These are phyloP conservation scores for Pollenia angustigena DNA, from an alignment of 2,888 invertebrate species.

Conservation along the genomic window DNA sequence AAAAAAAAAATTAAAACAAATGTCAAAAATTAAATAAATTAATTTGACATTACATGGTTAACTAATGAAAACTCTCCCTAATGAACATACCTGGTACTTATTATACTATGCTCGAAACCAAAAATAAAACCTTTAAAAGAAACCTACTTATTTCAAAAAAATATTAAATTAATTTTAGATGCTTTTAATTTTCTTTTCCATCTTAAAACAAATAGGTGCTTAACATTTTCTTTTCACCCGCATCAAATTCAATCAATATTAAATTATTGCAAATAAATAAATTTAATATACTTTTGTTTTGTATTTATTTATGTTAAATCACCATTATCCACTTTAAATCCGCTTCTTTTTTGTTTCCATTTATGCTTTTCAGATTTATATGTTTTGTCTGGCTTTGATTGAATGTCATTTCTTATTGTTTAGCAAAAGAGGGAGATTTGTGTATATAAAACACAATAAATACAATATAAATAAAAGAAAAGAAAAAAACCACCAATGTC, in stretches of 20 bases:
- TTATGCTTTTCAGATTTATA: slow-evolving; percentile 47
- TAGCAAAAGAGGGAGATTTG: neutral
- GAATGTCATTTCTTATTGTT: slow-evolving; percentile 59
- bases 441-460: slow-evolving; percentile 19
- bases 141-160: too few species aligned
- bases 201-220: too few species aligned
- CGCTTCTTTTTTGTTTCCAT: neutral
- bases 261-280: slow-evolving; percentile 4
- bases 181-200: neutral
- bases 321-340: slow-evolving; percentile 10
- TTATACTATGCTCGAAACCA: too few species aligned
- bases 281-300: neutral
- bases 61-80: too few species aligned
- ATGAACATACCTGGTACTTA: too few species aligned
- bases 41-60: too few species aligned
- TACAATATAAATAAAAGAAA: slow-evolving; percentile 23
- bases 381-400: slow-evolving; percentile 62
- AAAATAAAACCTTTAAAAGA: too few species aligned
- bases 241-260: neutral
- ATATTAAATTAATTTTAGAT: too few species aligned
- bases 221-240: neutral
- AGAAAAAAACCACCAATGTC: neutral
- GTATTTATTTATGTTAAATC: slow-evolving; percentile 17
- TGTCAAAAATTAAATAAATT: too few species aligned
- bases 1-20: too few species aligned